Base-by-base conservation (phyloP, 2,113 vertebrate species). In the Tenebrosternarchus preto region DNA sequence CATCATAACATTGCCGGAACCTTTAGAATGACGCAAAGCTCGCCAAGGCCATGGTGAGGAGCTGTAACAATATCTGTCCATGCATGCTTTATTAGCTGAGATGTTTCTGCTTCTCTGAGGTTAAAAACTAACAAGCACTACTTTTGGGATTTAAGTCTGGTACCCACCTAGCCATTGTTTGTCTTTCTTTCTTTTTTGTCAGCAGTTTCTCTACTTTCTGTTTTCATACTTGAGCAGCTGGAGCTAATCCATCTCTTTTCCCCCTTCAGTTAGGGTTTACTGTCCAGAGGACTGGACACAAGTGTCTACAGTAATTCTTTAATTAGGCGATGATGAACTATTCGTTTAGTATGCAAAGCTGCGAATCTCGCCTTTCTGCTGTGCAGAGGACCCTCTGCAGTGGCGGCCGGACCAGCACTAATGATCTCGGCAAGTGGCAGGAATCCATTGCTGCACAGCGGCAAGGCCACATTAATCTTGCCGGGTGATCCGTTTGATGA, bases 361-460 rank as follows among this genome's bases (percentile, higher is more conserved):
- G 88, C 88, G 92, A 87, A 92, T 90, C 87, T 88, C 77, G 80
- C 77, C 88, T 80, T 76, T 88, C 85, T 85, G 83, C 84, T 84
- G 83, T 86, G 81, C 77, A 66, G 81, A 85, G 84, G 80, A 63
- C 87, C 80, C 89, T 88, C 85, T 78, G 86, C 88, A 90, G 89
- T 88, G 87, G 83, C 87, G 86, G 81, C 83, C 85, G 87, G 89
- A 89, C 89, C 87, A 86, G 77, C 85, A 81, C 91, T 93, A 94
- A 94, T 93, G 92, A 93, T 91, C 92, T 91, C 90, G 85, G 91
- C 92, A 92, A 93, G 92, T 92, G 92, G 91, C 92, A 93, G 92
- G 91, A 92, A 93, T 93, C 92, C 91, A 91, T 91, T 93, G 90
- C 87, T 91, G 88, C 86, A 80, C 88, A 83, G 85, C 89, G 85